phyloP scores from a whole-genome alignment of 2,113 vertebrate genomes.

The human (Homo sapiens) region GRCh38 chr2:103750501-103751000 shows the following conservation, averaged over 20 bases:
- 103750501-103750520: background rate
- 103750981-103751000: background rate
- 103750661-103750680: background rate
- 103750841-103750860: background rate
- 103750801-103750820: background rate
- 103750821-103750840: background rate
- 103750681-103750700: background rate
- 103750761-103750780: background rate
- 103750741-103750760: background rate
- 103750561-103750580: background rate
- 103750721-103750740: background rate
- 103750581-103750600: background rate
- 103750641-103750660: background rate
- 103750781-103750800: background rate
- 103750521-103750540: background rate
- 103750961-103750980: constrained; percentile 5
- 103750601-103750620: background rate
- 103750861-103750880: background rate
- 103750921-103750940: background rate
- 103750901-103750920: background rate
- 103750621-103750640: background rate
- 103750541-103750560: background rate
- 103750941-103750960: background rate
- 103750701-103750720: background rate
- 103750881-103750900: background rate